A percentile compares a stretch with the other conserved stretches of the same genome.
Evolutionary conservation across 2,888 invertebrate genomes (phyloP).

Genomic region (Scaptomyza parva): DNA sequence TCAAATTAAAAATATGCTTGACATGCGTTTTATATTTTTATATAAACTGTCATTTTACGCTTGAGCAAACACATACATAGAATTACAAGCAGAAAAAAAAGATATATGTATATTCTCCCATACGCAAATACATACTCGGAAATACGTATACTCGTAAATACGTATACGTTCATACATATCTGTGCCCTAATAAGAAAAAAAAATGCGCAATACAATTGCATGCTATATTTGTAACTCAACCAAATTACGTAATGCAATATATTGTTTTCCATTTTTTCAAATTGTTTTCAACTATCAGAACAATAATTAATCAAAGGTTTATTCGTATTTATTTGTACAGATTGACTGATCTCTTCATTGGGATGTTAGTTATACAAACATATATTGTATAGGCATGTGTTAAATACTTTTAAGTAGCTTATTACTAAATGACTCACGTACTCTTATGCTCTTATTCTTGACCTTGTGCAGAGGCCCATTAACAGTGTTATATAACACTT

Average conservation of each 20-base stretch:
- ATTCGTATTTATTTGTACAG: neutral
- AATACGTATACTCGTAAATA: neutral
- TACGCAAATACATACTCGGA: neutral
- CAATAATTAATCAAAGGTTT: neutral
- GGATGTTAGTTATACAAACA: neutral
- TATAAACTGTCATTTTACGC: conserved; percentile 42
- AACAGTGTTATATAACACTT: conserved; percentile 5
- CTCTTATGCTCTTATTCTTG: neutral
- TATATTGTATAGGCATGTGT: neutral
- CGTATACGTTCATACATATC: neutral
- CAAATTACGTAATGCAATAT: conserved; percentile 11
- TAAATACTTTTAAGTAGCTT: conserved; percentile 1
- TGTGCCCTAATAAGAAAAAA: neutral
- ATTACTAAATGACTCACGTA: neutral
- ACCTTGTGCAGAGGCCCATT: conserved; percentile 7
- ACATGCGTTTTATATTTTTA: conserved; percentile 31
- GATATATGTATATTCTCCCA: conserved; percentile 8
- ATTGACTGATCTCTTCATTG: neutral
- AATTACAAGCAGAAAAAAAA: conserved; percentile 17
- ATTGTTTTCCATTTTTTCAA: conserved; percentile 14
- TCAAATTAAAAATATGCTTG: conserved; percentile 25
- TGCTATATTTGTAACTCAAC: conserved; percentile 1
- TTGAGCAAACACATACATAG: conserved; percentile 31
- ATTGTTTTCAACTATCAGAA: neutral
- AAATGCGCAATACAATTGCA: conserved; percentile 7